A percentile compares a stretch with the other conserved stretches of the same genome.
Conservation (phyloP, 1,140 invertebrate genomes). For the Hyles vespertilio region DNA sequence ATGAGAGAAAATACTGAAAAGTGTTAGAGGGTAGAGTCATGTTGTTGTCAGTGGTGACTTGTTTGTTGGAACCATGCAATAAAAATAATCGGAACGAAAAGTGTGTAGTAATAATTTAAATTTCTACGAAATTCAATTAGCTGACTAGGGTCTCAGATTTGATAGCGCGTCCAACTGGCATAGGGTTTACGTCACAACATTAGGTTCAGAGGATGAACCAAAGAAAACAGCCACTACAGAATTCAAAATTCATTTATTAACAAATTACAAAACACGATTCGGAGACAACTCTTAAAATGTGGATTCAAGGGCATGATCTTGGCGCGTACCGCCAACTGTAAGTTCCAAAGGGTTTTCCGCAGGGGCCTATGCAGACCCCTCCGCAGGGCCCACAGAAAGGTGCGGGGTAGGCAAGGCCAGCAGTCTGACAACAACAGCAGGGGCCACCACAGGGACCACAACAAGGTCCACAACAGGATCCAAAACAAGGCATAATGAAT, state of each 20-base stretch:
- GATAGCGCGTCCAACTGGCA: too few species aligned
- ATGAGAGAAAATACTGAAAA: too few species aligned
- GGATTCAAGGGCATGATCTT: conserved; percentile 19
- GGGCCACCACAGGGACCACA: conserved; percentile 27
- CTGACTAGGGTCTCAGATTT: too few species aligned
- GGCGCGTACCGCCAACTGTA: conserved; percentile 40
- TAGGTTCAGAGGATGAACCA: background rate
- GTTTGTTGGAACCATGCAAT: too few species aligned
- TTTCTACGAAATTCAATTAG: too few species aligned
- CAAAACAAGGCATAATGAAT: conserved; percentile 18
- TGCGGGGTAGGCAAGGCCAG: conserved; percentile 30
- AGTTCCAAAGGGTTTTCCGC: conserved; percentile 39
- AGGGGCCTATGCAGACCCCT: conserved; percentile 35
- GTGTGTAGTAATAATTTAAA: too few species aligned
- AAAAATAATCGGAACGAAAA: too few species aligned
- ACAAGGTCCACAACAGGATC: too few species aligned
- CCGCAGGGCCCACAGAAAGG: conserved; percentile 40
- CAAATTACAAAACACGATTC: background rate
- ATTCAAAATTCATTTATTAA: background rate
- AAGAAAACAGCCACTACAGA: too few species aligned
- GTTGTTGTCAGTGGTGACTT: too few species aligned
- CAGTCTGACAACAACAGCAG: conserved; percentile 38
- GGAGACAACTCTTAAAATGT: background rate
- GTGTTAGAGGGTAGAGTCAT: too few species aligned
- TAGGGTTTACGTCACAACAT: too few species aligned